Evolutionary conservation across 1,140 invertebrate genomes (phyloP).

Genomic region (Brachionus angularis): DNA sequence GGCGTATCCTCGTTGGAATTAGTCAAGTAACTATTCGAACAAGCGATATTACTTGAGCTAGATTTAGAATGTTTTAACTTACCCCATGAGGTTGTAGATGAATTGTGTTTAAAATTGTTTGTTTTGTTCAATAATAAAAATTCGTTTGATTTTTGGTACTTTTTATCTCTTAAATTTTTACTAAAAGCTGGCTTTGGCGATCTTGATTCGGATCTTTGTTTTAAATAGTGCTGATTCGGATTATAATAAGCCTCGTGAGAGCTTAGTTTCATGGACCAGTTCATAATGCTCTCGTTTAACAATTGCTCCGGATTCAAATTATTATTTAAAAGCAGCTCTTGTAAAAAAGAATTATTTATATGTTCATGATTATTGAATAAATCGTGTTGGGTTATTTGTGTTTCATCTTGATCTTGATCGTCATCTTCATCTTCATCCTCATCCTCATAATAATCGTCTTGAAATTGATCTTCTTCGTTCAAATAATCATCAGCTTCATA

Average conservation of each 20-base stretch:
- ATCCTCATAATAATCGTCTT: background rate
- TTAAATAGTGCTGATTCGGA: no score
- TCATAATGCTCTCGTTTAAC: slow-evolving; percentile 24
- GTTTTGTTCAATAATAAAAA: no score
- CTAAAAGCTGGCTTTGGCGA: background rate
- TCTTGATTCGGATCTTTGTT: background rate
- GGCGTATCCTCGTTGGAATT: slow-evolving; percentile 32
- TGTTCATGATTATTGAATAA: no score
- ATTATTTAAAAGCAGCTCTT: slow-evolving; percentile 8
- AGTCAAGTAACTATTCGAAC: background rate
- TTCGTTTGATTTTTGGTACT: no score
- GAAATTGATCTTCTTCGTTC: background rate
- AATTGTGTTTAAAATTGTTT: slow-evolving; percentile 41
- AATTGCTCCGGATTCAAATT: background rate
- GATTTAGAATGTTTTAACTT: slow-evolving; percentile 43
- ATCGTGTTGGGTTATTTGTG: no score
- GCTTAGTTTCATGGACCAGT: slow-evolving; percentile 36
- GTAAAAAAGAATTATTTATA: no score
- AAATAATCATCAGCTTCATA: slow-evolving; percentile 16
- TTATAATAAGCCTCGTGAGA: no score
- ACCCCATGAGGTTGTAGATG: slow-evolving; percentile 41
- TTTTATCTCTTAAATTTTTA: no score
- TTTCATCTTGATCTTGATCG: no score
- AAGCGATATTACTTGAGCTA: slow-evolving; percentile 27
- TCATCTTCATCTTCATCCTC: slow-evolving; percentile 26